Evolutionary conservation across 1,140 invertebrate genomes (phyloP), one percentile per base, ranked within the genome.

Genomic region (Formica selysi): DNA sequence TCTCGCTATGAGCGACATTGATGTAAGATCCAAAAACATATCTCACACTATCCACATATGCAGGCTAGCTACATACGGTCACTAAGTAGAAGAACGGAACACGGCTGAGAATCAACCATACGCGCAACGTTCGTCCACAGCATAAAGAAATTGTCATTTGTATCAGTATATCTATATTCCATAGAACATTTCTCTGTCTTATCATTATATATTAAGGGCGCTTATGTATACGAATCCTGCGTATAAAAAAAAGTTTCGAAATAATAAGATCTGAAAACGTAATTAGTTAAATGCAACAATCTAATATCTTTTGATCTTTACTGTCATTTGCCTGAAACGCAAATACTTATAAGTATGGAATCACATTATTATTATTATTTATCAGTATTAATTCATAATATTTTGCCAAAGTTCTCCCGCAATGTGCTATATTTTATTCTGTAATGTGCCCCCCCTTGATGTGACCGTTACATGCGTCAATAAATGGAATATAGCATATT

Each of bases 71-170:
- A 87, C 79, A 89, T 89, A 32, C 70, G 84, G 90, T 91, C 90
- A 91, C 87, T 89, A 87, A 86, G 86, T 91, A 91, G 89, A 91
- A 91, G 90, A 91, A 91, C 86, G 86, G 76, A 91, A 91, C 87
- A 91, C 90, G 90, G 90, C 85, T 61, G 81, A 84, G 78, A 91
- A 86, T 79, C 61, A 87, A 91, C 89, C 90, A 86, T 91, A 89
- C 76, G 74, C 57, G 51, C 76, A 81, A 44, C 59, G 51, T 91
- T 91, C 91, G 87, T 90, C 73, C 91, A 89, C 92, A 91, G 91
- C 91, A 92, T 89, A 89, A 92, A 88, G 83, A 51, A 90, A 89
- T 87, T 86, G 44, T 64, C 76, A 0, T 36, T 10, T 48, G 54
- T 86, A 85, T 36, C 48, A 29, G 11, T 36, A 73, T 74, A 62